Conservation (phyloP, 37 sponge, comb jelly and placozoan species). For the Dysidea cf. avara region DNA sequence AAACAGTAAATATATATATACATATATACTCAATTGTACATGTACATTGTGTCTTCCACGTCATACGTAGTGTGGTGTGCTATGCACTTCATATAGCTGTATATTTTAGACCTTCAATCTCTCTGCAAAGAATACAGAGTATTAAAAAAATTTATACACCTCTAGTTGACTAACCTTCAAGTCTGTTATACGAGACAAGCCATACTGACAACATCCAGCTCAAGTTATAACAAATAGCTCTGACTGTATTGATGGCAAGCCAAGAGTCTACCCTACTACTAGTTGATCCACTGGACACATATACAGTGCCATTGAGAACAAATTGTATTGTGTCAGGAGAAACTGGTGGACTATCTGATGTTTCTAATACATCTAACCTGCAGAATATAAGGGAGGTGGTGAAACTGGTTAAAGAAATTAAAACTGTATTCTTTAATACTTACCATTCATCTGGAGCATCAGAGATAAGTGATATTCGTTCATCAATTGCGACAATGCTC, state of each 20-base stretch:
- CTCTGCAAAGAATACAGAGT: not conserved
- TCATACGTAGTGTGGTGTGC: too few species aligned
- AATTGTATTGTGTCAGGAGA: conserved; percentile 22
- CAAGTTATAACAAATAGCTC: conserved; percentile 41
- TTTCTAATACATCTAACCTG: too few species aligned
- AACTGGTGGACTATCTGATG: not conserved
- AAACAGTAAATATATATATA: too few species aligned
- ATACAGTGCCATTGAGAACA: conserved; percentile 2
- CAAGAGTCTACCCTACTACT: conserved; percentile 25
- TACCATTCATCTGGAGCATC: conserved; percentile 45
- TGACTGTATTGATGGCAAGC: conserved; percentile 33
- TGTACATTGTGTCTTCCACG: too few species aligned
- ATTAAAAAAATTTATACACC: not conserved
- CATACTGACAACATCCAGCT: conserved; percentile 48
- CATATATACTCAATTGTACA: too few species aligned
- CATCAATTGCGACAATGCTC: conserved; percentile 44
- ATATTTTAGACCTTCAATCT: too few species aligned
- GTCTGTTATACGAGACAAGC: conserved; percentile 33
- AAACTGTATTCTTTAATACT: conserved; percentile 24
- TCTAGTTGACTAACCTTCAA: conserved; percentile 35
- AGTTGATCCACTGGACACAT: not conserved
- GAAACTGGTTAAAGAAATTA: conserved; percentile 24
- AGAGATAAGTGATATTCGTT: conserved; percentile 45
- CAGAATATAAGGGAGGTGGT: not conserved
- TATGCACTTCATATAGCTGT: too few species aligned